Base-by-base conservation (phyloP, 2,113 vertebrate genomes). In the Gobius niger region DNA sequence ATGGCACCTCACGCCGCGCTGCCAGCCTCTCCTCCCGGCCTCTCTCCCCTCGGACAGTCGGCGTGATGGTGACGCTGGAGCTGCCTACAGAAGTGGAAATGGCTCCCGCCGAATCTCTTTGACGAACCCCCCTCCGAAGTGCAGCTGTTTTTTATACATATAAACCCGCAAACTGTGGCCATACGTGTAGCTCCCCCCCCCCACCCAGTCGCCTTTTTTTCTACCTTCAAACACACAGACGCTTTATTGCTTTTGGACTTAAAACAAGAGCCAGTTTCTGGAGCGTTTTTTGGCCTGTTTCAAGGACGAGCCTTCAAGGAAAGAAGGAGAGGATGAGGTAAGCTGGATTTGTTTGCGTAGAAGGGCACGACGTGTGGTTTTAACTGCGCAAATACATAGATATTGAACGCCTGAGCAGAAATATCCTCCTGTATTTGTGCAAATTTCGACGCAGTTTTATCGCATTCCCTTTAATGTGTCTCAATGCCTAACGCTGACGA, bases 311-410 rank as follows among this genome's bases (percentile, higher is more conserved):
- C 11, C 65, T 24, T 19, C 44, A 67, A 7, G 56, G 47, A 53
- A n/a, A 47, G 44, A 61, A n/a, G 80, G 69, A 67, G 80, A 75
- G 77, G 72, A 93, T 93, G 92, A 92, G 91, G 91, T 93, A 89
- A 91, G 90, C 81, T 76, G 79, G 78, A 47, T 82, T 68, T 60
- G 54, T 67, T 40, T 42, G 63, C 74, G 64, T 74, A 66, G 24
- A 24, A 72, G 71, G 49, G 5, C 14, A 44, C 40, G 8, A 44
- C 59, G 50, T 50, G 65, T 42, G 68, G 56, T 16, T 65, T 40
- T 12, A 4, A 13, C 66, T 54, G 72, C 72, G 64, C 56, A 34
- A 1, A 76, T 61, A 67, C 65, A 6, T 40, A 40, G 41, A 52
- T 57, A 47, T 63, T 63, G 6, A 46, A 24, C 41, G 42, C 49